A percentile compares a stretch with the other conserved stretches of the same genome.
Conservation (phyloP, 2,888 invertebrate species). For the Acleris emargana region DNA sequence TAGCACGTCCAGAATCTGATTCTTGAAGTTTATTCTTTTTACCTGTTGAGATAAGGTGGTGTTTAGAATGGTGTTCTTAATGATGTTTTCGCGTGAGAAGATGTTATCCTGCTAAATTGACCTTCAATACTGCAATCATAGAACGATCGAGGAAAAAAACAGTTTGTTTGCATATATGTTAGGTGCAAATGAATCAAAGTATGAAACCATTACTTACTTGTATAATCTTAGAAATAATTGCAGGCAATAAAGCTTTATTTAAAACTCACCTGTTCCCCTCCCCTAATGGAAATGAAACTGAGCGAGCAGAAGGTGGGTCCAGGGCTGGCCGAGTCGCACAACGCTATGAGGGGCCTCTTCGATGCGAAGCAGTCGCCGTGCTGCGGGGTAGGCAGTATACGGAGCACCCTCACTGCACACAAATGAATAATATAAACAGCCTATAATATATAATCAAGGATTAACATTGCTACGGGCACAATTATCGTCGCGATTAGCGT, state of each 20-base stretch:
- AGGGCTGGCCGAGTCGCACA: conserved; percentile 93
- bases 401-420: conserved; percentile 87
- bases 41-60: conserved; percentile 75
- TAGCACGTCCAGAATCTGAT: conserved; percentile 92
- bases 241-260: too few relatives aligned
- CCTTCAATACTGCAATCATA: neutral
- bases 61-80: neutral
- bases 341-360: conserved; percentile 94
- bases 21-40: conserved; percentile 96
- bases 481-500: too few relatives aligned
- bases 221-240: neutral
- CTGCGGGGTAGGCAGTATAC: conserved; percentile 92
- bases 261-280: conserved; percentile 87
- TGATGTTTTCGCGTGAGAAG: neutral
- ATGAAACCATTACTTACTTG: neutral
- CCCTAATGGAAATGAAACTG: conserved; percentile 92
- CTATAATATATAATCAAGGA: neutral
- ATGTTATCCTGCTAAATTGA: conserved; percentile 6
- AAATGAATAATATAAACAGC: neutral
- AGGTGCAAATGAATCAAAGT: too few relatives aligned
- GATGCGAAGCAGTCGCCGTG: conserved; percentile 89
- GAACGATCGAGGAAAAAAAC: neutral
- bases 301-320: conserved; percentile 91
- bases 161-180: too few relatives aligned
- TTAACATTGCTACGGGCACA: too few relatives aligned